These are phyloP conservation scores for Tuberolachnus salignus DNA, from an alignment of 2,888 invertebrate genomes.

Conservation along the genomic window DNA sequence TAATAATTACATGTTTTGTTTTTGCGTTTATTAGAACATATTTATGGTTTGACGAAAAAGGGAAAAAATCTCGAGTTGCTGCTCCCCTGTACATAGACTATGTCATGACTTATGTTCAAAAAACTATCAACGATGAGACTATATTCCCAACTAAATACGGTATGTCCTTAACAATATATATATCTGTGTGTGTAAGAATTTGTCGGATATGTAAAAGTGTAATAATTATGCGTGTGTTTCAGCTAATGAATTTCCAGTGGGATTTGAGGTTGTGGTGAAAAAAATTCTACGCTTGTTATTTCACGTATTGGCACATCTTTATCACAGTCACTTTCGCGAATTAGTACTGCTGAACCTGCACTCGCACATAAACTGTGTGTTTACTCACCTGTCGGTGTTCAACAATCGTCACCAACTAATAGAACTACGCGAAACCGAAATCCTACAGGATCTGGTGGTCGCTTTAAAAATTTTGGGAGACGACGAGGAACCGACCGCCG, in stretches of 20 bases:
- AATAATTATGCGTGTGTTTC: constrained; percentile 61
- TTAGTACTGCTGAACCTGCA: constrained; percentile 91
- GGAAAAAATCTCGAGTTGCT: constrained; percentile 95
- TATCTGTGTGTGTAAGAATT: too few species aligned
- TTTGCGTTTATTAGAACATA: constrained; percentile 75
- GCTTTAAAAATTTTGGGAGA: constrained; percentile 67
- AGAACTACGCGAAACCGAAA: constrained; percentile 94
- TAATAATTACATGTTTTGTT: neutral
- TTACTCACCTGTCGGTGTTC: constrained; percentile 90
- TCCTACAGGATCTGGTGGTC: constrained; percentile 87
- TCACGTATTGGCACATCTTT: constrained; percentile 97
- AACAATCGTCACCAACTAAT: constrained; percentile 87
- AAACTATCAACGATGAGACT: constrained; percentile 94
- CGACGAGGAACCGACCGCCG: neutral
- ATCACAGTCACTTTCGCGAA: constrained; percentile 97
- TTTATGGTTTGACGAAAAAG: constrained; percentile 98
- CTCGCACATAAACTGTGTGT: constrained; percentile 95
- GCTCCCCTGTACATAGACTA: constrained; percentile 99
- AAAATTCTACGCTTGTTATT: constrained; percentile 95
- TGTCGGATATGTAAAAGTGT: too few species aligned
- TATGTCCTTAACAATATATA: constrained; percentile 64
- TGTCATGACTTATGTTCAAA: constrained; percentile 97
- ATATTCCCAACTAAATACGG: constrained; percentile 99
- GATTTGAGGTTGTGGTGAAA: constrained; percentile 92
- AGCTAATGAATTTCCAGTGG: constrained; percentile 93